These are phyloP conservation scores for Peromyscus nudipes DNA, from an alignment of 2,797 vertebrate species.

Conservation along the genomic window DNA sequence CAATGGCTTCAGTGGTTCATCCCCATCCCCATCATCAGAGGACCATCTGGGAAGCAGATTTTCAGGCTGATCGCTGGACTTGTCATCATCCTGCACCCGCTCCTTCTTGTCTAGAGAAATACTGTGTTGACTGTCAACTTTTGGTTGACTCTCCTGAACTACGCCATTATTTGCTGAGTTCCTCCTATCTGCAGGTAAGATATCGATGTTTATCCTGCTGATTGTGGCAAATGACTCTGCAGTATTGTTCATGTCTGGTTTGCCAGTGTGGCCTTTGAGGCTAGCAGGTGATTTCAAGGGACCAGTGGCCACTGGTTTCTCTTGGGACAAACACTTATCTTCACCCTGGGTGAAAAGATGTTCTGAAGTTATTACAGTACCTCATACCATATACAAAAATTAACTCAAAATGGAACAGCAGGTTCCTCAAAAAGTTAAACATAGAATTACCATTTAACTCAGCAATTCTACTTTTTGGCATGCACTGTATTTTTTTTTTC, in stretches of 20 bases:
- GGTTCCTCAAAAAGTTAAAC: slow-evolving; percentile 65
- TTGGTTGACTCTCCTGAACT: slow-evolving; percentile 76
- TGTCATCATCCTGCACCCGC: slow-evolving; percentile 74
- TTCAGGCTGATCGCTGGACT: slow-evolving; percentile 67
- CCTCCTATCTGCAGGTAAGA: slow-evolving; percentile 86
- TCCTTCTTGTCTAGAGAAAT: slow-evolving; percentile 79
- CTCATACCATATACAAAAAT: slow-evolving; percentile 1
- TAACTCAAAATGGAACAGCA: slow-evolving; percentile 62
- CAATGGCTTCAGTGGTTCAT: slow-evolving; percentile 90
- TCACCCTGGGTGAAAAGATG: slow-evolving; percentile 88
- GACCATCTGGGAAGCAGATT: slow-evolving; percentile 72
- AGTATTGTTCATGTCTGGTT: slow-evolving; percentile 84
- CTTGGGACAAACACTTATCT: slow-evolving; percentile 85
- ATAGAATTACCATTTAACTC: slow-evolving; percentile 29
- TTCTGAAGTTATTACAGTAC: slow-evolving; percentile 64
- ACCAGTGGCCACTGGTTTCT: slow-evolving; percentile 83
- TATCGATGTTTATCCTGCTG: slow-evolving; percentile 92
- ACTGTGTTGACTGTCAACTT: slow-evolving; percentile 81
- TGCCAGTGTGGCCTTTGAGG: slow-evolving; percentile 78
- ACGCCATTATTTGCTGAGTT: slow-evolving; percentile 74
- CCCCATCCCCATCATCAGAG: slow-evolving; percentile 74
- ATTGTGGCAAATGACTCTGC: slow-evolving; percentile 91
- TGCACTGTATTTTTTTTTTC: neutral
- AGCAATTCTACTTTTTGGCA: slow-evolving; percentile 21
- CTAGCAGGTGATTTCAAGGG: slow-evolving; percentile 77